Base-by-base conservation (phyloP, 1,140 invertebrate genomes). In the Adelges cooleyi region DNA sequence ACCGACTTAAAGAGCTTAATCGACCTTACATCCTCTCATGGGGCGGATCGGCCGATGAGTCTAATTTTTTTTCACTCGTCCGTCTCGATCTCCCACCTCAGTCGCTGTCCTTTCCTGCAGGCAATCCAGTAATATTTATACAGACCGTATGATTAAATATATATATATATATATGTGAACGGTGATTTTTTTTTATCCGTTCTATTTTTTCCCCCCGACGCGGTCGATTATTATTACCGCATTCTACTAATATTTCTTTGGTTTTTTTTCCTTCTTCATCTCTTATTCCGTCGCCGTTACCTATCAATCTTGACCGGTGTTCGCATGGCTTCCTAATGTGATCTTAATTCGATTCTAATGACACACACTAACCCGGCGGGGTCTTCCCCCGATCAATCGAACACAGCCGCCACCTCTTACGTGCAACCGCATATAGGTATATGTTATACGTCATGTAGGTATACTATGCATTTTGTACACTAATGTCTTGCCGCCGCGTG, bases 311-410 rank as follows among this genome's bases (percentile, higher is more conserved):
- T 62, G 56, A 62, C 56, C 56, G 56, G 56, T 62, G 40, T 42
- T 62, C 25, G 56, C 56, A 62, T 62, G 23, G 56, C 56, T 17
- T 62, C 56, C 56, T 62, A 62, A 62, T 62, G 56, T 62, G 56
- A 62, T 62, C 56, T 62, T 62, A 62, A 62, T 62, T 62, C 42
- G 56, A 62, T 62, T 62, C 56, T 62, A 62, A 62, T 62, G 56
- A 62, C 56, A 62, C 40, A 62, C 54, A 59, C 42, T 46, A 40
- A 48, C 56, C 38, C 53, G 56, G 56, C 56, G 56, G 56, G 42
- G 42, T 62, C 56, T 62, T 62, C 56, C 56, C 42, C 42, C 56
- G 56, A 62, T 62, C 56, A 62, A 62, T 62, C 56, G 56, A 62
- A 62, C 56, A 33, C 56, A 25, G 56, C 25, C 42, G 40, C 54